These are phyloP conservation scores for Malurus cyaneus DNA, from an alignment of 2,113 vertebrate genomes.

Conservation along the genomic window DNA sequence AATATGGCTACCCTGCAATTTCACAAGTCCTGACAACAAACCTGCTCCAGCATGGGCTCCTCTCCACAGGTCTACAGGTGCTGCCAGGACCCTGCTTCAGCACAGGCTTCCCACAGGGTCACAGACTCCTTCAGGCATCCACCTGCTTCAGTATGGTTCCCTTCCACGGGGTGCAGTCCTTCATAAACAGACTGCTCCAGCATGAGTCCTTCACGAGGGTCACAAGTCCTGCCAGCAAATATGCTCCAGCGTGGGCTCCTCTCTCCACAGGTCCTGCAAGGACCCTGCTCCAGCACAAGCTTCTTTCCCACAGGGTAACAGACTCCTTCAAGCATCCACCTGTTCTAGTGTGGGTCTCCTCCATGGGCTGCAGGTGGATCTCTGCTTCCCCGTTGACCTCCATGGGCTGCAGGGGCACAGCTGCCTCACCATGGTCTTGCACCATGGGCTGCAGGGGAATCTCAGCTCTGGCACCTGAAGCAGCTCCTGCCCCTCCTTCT, in stretches of 20 bases:
- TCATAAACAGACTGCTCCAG: neutral
- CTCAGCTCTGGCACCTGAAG: neutral
- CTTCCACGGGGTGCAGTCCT: neutral
- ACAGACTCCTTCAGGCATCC: neutral
- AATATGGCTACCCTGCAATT: neutral
- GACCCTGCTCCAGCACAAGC: neutral
- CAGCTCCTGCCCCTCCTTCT: neutral
- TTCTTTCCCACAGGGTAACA: neutral
- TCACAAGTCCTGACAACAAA: neutral
- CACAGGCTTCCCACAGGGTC: neutral
- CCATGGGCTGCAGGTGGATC: neutral
- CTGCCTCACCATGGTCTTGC: neutral
- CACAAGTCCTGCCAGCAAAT: neutral
- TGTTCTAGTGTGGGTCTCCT: neutral
- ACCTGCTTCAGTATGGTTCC: neutral
- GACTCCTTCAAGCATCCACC: neutral
- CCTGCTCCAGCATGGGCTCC: neutral
- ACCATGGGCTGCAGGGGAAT: neutral
- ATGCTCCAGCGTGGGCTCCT: neutral
- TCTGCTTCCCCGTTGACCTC: neutral
- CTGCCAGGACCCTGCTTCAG: neutral
- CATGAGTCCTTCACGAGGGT: neutral
- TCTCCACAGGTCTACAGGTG: neutral
- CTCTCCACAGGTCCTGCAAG: neutral
- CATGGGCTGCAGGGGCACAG: neutral